phyloP scores from a whole-genome alignment of 2,797 vertebrate genomes.

The Coluber constrictor region DNA sequence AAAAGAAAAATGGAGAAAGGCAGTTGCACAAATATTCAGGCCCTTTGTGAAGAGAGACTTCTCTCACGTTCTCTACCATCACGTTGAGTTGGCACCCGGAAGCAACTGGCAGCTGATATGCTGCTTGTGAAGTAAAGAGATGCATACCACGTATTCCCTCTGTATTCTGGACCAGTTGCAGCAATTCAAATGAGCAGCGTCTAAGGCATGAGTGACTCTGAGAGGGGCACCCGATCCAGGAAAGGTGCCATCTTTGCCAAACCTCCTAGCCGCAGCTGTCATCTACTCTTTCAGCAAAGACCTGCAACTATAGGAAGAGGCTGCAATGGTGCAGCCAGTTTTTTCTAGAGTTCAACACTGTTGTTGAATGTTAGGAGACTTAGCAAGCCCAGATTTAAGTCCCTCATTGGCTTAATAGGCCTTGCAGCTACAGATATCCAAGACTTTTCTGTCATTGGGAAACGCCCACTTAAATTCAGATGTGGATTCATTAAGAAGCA shows the following conservation, averaged over 20 bases:
- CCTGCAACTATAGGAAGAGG: not conserved
- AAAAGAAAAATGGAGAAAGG: not conserved
- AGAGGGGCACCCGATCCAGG: not conserved
- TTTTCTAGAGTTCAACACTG: not conserved
- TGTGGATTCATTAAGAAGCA: not conserved
- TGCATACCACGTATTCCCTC: not conserved
- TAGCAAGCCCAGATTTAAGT: not conserved
- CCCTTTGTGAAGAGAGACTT: not conserved
- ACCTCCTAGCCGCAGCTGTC: not conserved
- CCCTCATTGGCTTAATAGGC: not conserved
- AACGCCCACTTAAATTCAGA: not conserved
- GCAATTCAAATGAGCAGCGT: not conserved
- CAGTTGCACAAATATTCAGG: not conserved
- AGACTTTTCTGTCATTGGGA: not conserved
- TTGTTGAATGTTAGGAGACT: not conserved
- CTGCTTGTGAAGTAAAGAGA: not conserved
- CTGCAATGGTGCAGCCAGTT: not conserved
- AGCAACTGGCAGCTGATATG: not conserved
- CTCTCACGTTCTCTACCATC: not conserved
- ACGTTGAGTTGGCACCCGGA: not conserved
- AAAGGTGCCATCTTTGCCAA: not conserved
- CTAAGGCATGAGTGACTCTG: not conserved
- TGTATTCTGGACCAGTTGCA: not conserved
- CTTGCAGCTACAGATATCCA: not conserved
- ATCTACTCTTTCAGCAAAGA: not conserved